Conservation (phyloP, 2,888 invertebrate species). For the Apomyelois bistriatella region DNA sequence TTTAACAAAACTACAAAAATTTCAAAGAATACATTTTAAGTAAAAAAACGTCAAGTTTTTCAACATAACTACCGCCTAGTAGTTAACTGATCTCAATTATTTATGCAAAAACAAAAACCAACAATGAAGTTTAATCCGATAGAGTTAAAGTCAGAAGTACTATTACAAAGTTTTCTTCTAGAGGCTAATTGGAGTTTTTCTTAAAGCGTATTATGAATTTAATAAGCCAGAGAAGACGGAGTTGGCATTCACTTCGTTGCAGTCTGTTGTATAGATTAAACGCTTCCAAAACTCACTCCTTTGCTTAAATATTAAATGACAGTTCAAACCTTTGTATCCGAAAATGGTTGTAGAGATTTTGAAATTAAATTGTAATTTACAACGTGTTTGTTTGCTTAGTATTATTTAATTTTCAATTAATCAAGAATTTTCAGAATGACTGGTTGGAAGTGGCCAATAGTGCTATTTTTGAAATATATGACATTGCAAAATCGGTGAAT, state of each 20-base stretch:
- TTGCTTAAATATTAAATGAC: constrained; percentile 14
- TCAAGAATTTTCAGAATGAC: too few species aligned
- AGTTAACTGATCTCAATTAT: background rate
- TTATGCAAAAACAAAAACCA: constrained; percentile 1
- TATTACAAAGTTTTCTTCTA: constrained; percentile 27
- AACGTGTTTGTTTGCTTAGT: background rate
- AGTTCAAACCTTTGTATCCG: background rate
- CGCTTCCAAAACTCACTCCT: constrained; percentile 35
- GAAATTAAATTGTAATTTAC: background rate
- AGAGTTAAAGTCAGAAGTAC: constrained; percentile 27
- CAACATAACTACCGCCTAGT: background rate
- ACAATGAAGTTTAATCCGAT: constrained; percentile 1
- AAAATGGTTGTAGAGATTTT: background rate
- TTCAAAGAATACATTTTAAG: too few species aligned
- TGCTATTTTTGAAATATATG: too few species aligned
- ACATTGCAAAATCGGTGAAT: too few species aligned
- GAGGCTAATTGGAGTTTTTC: constrained; percentile 44
- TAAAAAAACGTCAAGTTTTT: too few species aligned
- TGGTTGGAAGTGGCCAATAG: too few species aligned
- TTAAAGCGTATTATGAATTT: constrained; percentile 37
- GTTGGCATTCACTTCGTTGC: constrained; percentile 32
- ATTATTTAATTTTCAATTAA: background rate
- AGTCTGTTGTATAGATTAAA: constrained; percentile 37
- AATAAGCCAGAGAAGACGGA: constrained; percentile 35
- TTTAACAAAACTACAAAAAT: too few species aligned